Percentiles rank a stretch among this genome's conserved stretches.
Conservation (phyloP, 2,888 invertebrate genomes). For the Ditula angustiorana region DNA sequence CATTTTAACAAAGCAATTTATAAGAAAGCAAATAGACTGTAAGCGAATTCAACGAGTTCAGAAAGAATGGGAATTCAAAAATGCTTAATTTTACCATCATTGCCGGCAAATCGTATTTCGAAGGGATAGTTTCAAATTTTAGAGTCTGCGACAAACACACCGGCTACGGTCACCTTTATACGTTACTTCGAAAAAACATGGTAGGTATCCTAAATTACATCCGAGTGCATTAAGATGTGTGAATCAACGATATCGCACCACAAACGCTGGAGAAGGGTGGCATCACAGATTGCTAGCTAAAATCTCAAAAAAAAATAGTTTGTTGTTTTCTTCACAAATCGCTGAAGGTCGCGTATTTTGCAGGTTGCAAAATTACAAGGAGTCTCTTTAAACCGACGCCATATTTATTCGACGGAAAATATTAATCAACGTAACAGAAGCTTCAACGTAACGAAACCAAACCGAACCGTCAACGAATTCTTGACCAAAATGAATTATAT, state of each 20-base stretch:
- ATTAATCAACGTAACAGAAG: background rate
- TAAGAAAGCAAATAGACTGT: background rate
- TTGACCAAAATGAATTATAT: background rate
- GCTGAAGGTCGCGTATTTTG: background rate
- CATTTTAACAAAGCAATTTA: background rate
- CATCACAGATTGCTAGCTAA: constrained; percentile 6
- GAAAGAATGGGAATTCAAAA: background rate
- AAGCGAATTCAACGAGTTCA: background rate
- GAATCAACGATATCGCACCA: constrained; percentile 13
- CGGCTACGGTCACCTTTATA: constrained; percentile 8
- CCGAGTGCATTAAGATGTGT: constrained; percentile 19
- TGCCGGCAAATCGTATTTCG: constrained; percentile 7
- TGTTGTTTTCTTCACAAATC: background rate
- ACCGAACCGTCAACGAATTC: background rate
- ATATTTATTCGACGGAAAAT: background rate
- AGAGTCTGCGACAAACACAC: constrained; percentile 2
- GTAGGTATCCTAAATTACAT: constrained; percentile 28
- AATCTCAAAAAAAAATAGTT: background rate
- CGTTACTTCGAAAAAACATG: constrained; percentile 23
- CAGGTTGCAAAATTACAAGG: background rate
- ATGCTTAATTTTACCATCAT: background rate
- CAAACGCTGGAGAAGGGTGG: constrained; percentile 15
- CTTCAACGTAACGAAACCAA: background rate
- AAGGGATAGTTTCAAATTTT: constrained; percentile 24
- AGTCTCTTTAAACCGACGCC: background rate